Conservation (phyloP, 2,888 invertebrate species). For the Coelinius sp. region DNA sequence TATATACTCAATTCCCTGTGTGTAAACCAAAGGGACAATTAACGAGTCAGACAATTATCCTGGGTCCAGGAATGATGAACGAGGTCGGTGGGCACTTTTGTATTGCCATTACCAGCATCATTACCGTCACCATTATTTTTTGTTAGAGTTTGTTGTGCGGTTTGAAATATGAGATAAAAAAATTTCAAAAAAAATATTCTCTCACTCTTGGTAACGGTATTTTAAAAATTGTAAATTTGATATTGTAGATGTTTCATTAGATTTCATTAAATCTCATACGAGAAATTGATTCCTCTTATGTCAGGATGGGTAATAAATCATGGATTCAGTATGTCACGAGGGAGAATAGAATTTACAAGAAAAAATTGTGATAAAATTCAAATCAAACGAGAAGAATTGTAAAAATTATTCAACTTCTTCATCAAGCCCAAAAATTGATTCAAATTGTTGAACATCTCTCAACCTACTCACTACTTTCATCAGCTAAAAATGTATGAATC, state of each 20-base stretch:
- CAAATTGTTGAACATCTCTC: neutral
- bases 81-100: conserved; percentile 30
- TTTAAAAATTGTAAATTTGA: neutral
- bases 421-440: neutral
- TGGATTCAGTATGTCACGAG: neutral
- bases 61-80: conserved; percentile 26
- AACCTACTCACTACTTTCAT: neutral
- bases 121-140: conserved; percentile 22
- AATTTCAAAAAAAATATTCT: neutral
- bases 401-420: neutral
- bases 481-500: neutral
- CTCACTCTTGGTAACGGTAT: neutral
- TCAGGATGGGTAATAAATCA: conserved; percentile 6
- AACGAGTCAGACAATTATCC: conserved; percentile 26
- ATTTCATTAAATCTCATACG: neutral
- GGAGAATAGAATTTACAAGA: no score
- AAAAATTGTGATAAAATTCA: no score
- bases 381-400: neutral
- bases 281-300: conserved; percentile 2
- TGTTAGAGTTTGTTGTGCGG: conserved; percentile 15
- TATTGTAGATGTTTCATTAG: neutral
- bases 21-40: neutral
- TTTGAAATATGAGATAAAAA: neutral
- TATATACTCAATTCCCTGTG: neutral
- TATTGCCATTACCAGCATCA: conserved; percentile 28